A percentile compares a stretch with the other conserved stretches of the same genome.
Conservation (phyloP, 2,888 invertebrate species). For the Lamellibrachia columna region DNA sequence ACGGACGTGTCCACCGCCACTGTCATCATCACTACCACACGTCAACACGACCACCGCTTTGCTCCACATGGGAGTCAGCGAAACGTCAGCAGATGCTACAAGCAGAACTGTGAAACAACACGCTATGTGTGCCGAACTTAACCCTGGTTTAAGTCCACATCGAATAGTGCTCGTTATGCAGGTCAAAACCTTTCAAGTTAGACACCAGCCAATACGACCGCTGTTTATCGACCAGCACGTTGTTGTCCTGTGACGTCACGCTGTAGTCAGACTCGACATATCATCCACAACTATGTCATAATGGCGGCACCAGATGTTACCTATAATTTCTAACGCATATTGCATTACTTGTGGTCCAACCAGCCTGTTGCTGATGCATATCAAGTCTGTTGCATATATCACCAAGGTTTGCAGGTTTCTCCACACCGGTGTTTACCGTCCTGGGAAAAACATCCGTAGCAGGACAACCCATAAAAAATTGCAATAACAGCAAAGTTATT, state of each 20-base stretch:
- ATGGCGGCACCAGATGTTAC: neutral
- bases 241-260: neutral
- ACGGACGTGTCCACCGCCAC: neutral
- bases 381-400: neutral
- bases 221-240: neutral
- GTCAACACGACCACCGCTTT: neutral
- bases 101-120: neutral
- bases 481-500: too few relatives aligned
- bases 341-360: neutral
- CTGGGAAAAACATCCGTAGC: too few relatives aligned
- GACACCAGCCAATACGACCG: neutral
- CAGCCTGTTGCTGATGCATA: neutral
- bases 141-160: neutral
- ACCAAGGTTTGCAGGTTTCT: too few relatives aligned
- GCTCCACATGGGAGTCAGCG: neutral
- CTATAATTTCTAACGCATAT: neutral
- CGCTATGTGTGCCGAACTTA: neutral
- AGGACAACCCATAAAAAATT: too few relatives aligned
- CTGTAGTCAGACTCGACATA: neutral
- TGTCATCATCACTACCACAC: neutral
- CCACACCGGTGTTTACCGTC: too few relatives aligned
- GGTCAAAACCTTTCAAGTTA: neutral
- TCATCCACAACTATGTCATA: neutral
- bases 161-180: neutral
- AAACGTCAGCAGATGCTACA: too few relatives aligned